Conservation (phyloP, 2,113 vertebrate genomes). For the Albula glossodonta region DNA sequence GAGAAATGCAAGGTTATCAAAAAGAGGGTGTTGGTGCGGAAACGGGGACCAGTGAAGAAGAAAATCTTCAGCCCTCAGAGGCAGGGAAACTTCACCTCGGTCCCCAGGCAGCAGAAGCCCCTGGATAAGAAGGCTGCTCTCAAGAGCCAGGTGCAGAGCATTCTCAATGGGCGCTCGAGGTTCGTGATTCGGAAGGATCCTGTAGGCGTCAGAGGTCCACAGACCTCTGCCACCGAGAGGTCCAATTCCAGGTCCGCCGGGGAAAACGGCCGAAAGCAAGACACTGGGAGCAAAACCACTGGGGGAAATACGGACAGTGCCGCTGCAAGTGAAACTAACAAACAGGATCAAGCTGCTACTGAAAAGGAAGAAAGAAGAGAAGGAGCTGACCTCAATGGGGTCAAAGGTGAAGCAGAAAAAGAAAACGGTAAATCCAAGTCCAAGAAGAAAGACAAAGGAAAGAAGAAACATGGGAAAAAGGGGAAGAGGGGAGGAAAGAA, state of each 20-base stretch:
- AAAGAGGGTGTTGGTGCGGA: slow-evolving; percentile 60
- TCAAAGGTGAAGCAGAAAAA: slow-evolving; percentile 21
- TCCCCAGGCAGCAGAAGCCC: slow-evolving; percentile 33
- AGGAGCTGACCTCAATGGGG: background rate
- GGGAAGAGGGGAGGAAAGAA: slow-evolving; percentile 67
- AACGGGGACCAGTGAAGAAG: slow-evolving; percentile 49
- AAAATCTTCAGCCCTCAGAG: slow-evolving; percentile 47
- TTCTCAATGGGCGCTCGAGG: slow-evolving; percentile 65
- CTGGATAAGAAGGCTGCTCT: slow-evolving; percentile 62
- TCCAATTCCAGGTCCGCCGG: background rate
- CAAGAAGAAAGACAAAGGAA: slow-evolving; percentile 69
- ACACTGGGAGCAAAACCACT: background rate
- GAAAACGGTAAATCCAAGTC: slow-evolving; percentile 39
- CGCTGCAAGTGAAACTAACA: background rate
- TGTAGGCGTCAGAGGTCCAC: slow-evolving; percentile 7
- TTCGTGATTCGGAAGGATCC: slow-evolving; percentile 68
- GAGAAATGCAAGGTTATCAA: slow-evolving; percentile 65
- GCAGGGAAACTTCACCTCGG: slow-evolving; percentile 46
- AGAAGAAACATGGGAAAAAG: slow-evolving; percentile 59
- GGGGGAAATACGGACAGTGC: background rate
- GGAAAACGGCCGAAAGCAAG: background rate
- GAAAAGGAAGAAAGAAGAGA: slow-evolving; percentile 28
- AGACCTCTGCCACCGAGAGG: background rate
- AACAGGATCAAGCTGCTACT: background rate
- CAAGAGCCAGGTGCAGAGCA: slow-evolving; percentile 67